Percentiles rank a stretch among this genome's conserved stretches.
Conservation (phyloP, 2,797 vertebrate species). For the Rhinichthys osculus region DNA sequence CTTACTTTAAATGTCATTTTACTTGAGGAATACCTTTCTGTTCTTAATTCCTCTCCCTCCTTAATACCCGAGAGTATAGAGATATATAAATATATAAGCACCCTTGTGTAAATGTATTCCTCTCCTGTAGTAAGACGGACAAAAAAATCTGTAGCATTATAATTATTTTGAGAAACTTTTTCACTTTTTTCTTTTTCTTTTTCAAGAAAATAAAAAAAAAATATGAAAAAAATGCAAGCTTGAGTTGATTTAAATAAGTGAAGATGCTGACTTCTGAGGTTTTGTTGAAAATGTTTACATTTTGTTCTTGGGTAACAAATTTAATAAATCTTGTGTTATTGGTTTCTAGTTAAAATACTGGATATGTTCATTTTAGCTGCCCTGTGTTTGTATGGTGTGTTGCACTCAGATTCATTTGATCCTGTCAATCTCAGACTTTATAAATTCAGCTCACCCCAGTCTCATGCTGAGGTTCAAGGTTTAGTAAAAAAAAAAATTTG, state of each 20-base stretch:
- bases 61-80: constrained; percentile 78
- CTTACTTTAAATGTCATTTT: constrained; percentile 56
- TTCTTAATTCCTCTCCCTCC: constrained; percentile 60
- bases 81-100: constrained; percentile 77
- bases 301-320: not conserved
- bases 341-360: not conserved
- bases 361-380: not conserved
- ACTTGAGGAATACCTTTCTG: constrained; percentile 64
- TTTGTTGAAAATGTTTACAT: not conserved
- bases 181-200: constrained; percentile 77
- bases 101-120: constrained; percentile 83
- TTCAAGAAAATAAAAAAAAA: constrained; percentile 76
- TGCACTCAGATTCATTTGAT: not conserved
- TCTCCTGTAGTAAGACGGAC: constrained; percentile 73
- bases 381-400: not conserved
- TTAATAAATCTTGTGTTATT: not conserved
- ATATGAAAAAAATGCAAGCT: constrained; percentile 45
- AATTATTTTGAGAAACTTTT: constrained; percentile 81
- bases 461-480: not conserved
- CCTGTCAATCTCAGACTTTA: not conserved
- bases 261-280: not conserved
- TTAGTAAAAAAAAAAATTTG: not conserved
- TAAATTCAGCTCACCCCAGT: not conserved
- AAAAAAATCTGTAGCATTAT: constrained; percentile 80
- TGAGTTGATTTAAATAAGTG: not conserved